Evolutionary conservation across 2,113 vertebrate species (phyloP).

Genomic region (Taurulus bubalis): DNA sequence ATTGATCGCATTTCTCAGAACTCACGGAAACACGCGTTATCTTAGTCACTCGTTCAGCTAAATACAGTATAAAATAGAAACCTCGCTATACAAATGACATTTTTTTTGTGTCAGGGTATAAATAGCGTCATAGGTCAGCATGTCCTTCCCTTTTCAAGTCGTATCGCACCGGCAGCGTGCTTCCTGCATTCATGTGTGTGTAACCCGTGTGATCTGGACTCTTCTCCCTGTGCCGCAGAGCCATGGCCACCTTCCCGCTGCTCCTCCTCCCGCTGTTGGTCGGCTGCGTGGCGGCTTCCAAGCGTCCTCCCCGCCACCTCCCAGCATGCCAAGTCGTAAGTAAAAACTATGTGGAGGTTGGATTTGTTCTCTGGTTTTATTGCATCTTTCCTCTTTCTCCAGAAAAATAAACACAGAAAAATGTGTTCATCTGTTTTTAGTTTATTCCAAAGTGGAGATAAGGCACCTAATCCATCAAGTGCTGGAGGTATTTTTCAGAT

Average conservation of each 20-base stretch:
- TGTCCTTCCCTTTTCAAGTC: constrained; percentile 44
- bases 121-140: constrained; percentile 59
- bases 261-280: constrained; percentile 84
- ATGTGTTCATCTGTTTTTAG: constrained; percentile 4
- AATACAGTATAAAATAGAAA: constrained; percentile 9
- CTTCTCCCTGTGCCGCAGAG: constrained; percentile 76
- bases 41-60: constrained; percentile 38
- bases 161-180: constrained; percentile 40
- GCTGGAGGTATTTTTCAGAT: constrained; percentile 28
- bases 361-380: neutral
- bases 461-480: constrained; percentile 21
- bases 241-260: constrained; percentile 86
- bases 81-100: constrained; percentile 19
- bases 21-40: constrained; percentile 10
- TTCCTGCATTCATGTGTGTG: constrained; percentile 52
- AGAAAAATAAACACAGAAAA: constrained; percentile 2
- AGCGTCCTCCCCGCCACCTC: constrained; percentile 66
- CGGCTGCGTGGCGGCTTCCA: constrained; percentile 73
- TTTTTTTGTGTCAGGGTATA: constrained; percentile 20
- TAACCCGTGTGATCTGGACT: constrained; percentile 47
- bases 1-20: neutral
- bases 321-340: constrained; percentile 88
- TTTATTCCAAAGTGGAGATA: constrained; percentile 37
- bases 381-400: constrained; percentile 2
- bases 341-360: neutral